Evolutionary conservation across 2,888 invertebrate species (phyloP), one percentile per base, ranked within the genome.

Genomic region (Tetheella fluctuosa): DNA sequence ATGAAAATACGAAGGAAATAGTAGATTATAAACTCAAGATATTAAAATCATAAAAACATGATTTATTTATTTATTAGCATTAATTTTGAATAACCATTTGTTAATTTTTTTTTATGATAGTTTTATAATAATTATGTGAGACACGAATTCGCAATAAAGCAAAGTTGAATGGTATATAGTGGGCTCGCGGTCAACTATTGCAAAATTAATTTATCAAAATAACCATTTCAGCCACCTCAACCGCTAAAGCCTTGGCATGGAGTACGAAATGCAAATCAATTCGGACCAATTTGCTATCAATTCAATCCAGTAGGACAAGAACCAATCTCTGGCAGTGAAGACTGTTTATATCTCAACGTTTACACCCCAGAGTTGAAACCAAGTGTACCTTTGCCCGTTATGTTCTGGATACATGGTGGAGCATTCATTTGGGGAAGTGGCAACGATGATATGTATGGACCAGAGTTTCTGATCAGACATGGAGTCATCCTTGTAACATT

Each of bases 301-400:
- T 59, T 65, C 7, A 75, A 85, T 54, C 34, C 12, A 2, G 15
- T 74, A 1, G 62, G 68, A 1, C 52, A 54, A n/a, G 55, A 61
- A 0, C n/a, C 65, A 15, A 57, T 59, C 0, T 62, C 61, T 0
- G 85, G 86, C 28, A 81, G 73, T 61, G 93, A 85, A 69, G 86
- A 93, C 64, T 91, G 91, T 55, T 73, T 93, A 2, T 91, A 86
- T 59, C 73, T 93, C 0, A 93, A 93, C 59, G 85, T 92, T 1
- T 91, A 91, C 63, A 81, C 86, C 1, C 89, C 91, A 30, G 61
- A 83, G 3, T 8, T 85, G 0, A 76, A 75, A 6, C 83, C 85
- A 0, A 23, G 42, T 0, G 68, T 65, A 1, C 76, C 70, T 0
- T 59, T 83, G 3, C 84, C 90, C 0, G 91, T 91, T 1, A 89